These are phyloP conservation scores for Andrena cerasifolii DNA, from an alignment of 1,140 invertebrate genomes.

Conservation along the genomic window DNA sequence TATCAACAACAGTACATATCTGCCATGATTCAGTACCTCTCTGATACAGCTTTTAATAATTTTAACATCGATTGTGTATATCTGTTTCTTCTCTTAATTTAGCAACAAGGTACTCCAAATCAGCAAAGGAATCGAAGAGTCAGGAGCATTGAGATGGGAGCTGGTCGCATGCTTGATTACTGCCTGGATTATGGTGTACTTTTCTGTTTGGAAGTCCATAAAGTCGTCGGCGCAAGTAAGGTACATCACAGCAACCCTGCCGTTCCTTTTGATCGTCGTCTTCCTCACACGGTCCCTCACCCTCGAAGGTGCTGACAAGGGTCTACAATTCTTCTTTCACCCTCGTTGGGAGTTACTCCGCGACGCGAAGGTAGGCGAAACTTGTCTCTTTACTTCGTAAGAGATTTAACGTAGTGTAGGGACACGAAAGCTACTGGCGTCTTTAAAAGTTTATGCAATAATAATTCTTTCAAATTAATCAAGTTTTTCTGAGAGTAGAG, in stretches of 20 bases:
- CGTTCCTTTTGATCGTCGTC: conserved; percentile 91
- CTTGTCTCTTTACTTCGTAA: too few relatives aligned
- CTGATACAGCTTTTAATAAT: too few relatives aligned
- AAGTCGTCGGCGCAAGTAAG: conserved; percentile 91
- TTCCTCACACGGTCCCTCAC: conserved; percentile 91
- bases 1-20: too few relatives aligned
- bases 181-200: conserved; percentile 95
- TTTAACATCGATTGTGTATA: neutral
- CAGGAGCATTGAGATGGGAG: conserved; percentile 92
- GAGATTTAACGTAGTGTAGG: too few relatives aligned
- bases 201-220: conserved; percentile 96
- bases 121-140: conserved; percentile 90
- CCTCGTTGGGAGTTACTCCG: conserved; percentile 93
- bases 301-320: conserved; percentile 90
- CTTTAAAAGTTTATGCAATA: too few relatives aligned
- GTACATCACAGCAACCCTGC: conserved; percentile 94
- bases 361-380: conserved; percentile 88
- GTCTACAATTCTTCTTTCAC: conserved; percentile 92
- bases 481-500: too few relatives aligned
- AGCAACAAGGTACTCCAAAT: conserved; percentile 93
- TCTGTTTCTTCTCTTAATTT: conserved; percentile 63
- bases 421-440: too few relatives aligned
- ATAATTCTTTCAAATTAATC: too few relatives aligned
- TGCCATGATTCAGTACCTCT: too few relatives aligned
- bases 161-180: conserved; percentile 92